Evolutionary conservation across 1,140 invertebrate species (phyloP), one percentile per base, ranked within the genome.

Genomic region (Diorhabda elongata): DNA sequence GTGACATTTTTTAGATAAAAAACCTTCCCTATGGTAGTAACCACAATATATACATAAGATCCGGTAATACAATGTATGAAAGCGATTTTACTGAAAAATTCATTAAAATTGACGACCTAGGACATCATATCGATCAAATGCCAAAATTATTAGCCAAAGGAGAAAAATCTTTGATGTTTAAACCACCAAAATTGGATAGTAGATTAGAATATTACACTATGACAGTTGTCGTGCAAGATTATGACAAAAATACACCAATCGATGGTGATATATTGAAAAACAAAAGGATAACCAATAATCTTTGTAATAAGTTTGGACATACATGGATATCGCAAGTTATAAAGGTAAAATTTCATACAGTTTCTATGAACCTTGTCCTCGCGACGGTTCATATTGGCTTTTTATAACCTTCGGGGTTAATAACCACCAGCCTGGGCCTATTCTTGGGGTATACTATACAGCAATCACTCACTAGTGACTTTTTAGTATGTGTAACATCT

Each of bases 211-310:
- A 61, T 7, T 75, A 73, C 52, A 73, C 45, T 6, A 1, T 76
- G 4, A 74, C 73, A 3, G 56, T 72, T 3, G 69, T 73, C 8
- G 72, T 77, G 4, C 76, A 77, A 68, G 76, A 77, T 62, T 76
- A 69, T 42, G 69, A 77, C 52, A 59, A 71, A 43, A 67, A 62
- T 8, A 68, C 66, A n/a, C 59, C 65, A 42, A 63, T 76, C 5
- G 7, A 73, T 52, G 5, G 9, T 8, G 26, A 69, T 9, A 52
- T 69, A 5, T 64, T 66, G 56, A 71, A 71, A 63, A 71, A 72
- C 59, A 45, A 65, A 8, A 71, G 71, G 47, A 58, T 76, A 5
- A 52, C 62, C 43, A 70, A 75, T 56, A 71, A 74, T 69, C 59
- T 77, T 41, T 77, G 74, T 60, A 69, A 75, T 59, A 62, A 70